phyloP scores from a whole-genome alignment of 2,797 vertebrate genomes.

The Hapalemur alaotrensis region DNA sequence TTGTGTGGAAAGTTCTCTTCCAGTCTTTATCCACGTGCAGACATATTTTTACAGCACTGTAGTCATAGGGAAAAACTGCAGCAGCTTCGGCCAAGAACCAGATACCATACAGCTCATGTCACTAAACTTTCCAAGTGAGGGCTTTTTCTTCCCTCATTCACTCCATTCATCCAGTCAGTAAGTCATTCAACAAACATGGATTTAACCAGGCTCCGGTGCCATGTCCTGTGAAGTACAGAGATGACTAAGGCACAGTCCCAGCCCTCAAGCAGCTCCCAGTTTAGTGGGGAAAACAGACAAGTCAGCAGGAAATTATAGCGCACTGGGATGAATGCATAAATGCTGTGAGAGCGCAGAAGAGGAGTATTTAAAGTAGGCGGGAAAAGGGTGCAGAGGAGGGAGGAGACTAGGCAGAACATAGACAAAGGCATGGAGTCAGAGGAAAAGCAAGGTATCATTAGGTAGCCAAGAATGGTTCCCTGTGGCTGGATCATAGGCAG shows the following conservation, averaged over 20 bases:
- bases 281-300: constrained; percentile 26
- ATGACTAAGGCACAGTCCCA: neutral
- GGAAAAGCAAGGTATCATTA: neutral
- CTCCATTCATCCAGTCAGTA: constrained; percentile 55
- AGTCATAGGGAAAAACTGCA: constrained; percentile 78
- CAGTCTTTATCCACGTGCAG: constrained; percentile 79
- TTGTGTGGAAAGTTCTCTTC: constrained; percentile 70
- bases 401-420: neutral
- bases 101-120: constrained; percentile 70
- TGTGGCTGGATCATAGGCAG: neutral
- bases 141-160: constrained; percentile 56
- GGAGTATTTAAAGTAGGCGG: neutral
- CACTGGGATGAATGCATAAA: neutral
- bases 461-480: neutral
- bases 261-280: constrained; percentile 21
- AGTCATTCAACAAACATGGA: constrained; percentile 60
- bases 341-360: neutral
- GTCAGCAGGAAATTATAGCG: neutral
- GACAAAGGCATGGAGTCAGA: neutral
- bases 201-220: neutral
- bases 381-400: neutral
- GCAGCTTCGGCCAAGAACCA: constrained; percentile 60
- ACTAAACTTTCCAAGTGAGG: constrained; percentile 67
- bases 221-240: neutral
- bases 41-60: constrained; percentile 82